Percentiles rank a stretch among this genome's conserved stretches.
phyloP scores from a whole-genome alignment of 2,113 vertebrate genomes.

The Empidonax alnorum region DNA sequence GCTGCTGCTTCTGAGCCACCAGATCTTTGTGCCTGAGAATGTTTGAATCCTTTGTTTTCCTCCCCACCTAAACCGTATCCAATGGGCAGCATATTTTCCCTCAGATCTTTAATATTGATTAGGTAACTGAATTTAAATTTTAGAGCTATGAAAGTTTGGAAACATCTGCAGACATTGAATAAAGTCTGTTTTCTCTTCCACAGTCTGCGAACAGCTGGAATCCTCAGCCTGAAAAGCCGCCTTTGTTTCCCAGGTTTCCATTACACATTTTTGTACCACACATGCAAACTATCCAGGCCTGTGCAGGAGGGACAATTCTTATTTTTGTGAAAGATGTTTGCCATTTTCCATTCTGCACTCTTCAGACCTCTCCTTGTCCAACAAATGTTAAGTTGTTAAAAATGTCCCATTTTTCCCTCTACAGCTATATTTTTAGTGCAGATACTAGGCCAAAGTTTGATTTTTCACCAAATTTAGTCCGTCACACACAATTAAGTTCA shows the following conservation, averaged over 20 bases:
- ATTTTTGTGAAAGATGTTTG: constrained; percentile 49
- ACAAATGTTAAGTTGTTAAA: constrained; percentile 32
- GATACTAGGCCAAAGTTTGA: constrained; percentile 5
- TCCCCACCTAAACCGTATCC: constrained; percentile 16
- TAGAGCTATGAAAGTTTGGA: constrained; percentile 54
- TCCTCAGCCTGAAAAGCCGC: constrained; percentile 50
- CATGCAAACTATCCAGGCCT: constrained; percentile 38
- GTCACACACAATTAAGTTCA: background rate
- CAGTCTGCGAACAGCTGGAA: constrained; percentile 61
- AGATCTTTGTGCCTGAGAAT: constrained; percentile 16
- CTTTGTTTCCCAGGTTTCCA: constrained; percentile 66
- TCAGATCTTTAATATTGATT: constrained; percentile 62
- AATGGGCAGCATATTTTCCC: constrained; percentile 8
- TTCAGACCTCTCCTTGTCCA: constrained; percentile 24
- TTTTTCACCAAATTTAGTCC: constrained; percentile 46
- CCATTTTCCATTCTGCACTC: constrained; percentile 42
- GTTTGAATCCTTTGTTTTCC: constrained; percentile 51
- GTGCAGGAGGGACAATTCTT: constrained; percentile 17
- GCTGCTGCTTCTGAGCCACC: constrained; percentile 38
- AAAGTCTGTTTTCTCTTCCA: constrained; percentile 57
- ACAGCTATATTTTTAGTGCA: constrained; percentile 26
- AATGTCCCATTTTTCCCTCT: constrained; percentile 1
- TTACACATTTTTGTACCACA: constrained; percentile 64
- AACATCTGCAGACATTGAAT: constrained; percentile 58
- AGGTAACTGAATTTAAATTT: constrained; percentile 55